Evolutionary conservation across 2,797 vertebrate genomes (phyloP), one percentile per base, ranked within the genome.

Genomic region (Cyclopterus lumpus): DNA sequence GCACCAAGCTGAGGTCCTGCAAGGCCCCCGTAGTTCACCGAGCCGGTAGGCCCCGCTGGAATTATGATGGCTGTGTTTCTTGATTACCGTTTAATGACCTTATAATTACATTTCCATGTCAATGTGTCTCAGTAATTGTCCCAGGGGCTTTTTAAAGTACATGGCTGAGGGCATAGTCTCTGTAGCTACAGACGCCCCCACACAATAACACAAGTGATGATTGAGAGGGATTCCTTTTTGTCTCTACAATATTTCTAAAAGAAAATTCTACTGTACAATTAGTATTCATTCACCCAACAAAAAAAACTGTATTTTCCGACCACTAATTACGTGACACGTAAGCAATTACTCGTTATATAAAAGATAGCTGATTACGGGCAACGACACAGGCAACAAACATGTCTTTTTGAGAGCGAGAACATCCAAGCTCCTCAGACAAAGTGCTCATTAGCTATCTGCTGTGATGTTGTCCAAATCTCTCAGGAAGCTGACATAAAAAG

Each of bases 91-190:
- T 93, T 92, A 92, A 93, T 92, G 88, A 84, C 71, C 77, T 88
- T 89, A 86, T 93, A 93, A 93, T 94, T 89, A 92, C 82, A 86
- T 90, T 90, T 92, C 85, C 79, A 46, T 91, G 87, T 93, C 89
- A 87, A 73, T 73, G 83, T 88, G 77, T 89, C 77, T 81, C 69
- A 62, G 77, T 90, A 90, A 91, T 89, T 79, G 84, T 89, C 90
- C 82, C 61, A 11, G 77, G 26, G 44, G 91, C 74, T 83, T 87
- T 87, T 81, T 51, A 73, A 72, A 86, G 68, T 81, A 78, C 83
- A 81, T 65, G 73, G 49, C 68, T 69, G 67, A 26, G 51, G 22
- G 51, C 51, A 18, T 24, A 6, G 53, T 12, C 53, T 54, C 26
- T 55, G 53, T 53, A 55, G 26, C 55, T 18, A 1, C 53, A 4